These are phyloP conservation scores for Centroberyx gerrardi DNA, from an alignment of 2,797 vertebrate genomes.

Conservation along the genomic window DNA sequence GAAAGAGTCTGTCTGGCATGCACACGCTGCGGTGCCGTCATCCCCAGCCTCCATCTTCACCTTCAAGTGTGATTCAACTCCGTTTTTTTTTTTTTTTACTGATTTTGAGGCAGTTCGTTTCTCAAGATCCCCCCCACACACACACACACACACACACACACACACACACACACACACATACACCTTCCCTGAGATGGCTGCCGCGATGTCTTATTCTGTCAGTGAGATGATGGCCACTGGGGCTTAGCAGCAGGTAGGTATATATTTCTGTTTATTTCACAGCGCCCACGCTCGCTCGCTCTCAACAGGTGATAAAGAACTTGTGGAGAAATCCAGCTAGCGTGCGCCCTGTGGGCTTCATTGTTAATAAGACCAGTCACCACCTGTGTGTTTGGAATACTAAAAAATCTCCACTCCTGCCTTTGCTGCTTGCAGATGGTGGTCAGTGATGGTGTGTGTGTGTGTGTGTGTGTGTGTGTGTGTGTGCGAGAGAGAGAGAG, in stretches of 20 bases:
- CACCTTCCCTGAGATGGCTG: slow-evolving; percentile 21
- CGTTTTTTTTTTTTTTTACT: not conserved
- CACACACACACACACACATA: too few relatives aligned
- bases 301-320: slow-evolving; percentile 71
- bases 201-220: slow-evolving; percentile 64
- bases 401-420: slow-evolving; percentile 37
- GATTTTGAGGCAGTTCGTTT: not conserved
- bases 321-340: slow-evolving; percentile 57
- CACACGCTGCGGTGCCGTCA: too few relatives aligned
- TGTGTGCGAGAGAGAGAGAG: not conserved
- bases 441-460: slow-evolving; percentile 27
- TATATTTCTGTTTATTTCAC: slow-evolving; percentile 66
- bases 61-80: not conserved
- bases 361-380: slow-evolving; percentile 67
- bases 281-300: slow-evolving; percentile 44
- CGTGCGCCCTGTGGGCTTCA: slow-evolving; percentile 58
- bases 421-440: slow-evolving; percentile 37
- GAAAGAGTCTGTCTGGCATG: too few relatives aligned
- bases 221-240: slow-evolving; percentile 60
- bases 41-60: not conserved
- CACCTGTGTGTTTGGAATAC: slow-evolving; percentile 63
- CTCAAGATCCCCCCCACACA: too few relatives aligned
- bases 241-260: slow-evolving; percentile 54
- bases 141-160: too few relatives aligned
- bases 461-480: slow-evolving; percentile 10